Evolutionary conservation across 1,140 invertebrate species (phyloP).

Genomic region (Sarcophaga peregrina): DNA sequence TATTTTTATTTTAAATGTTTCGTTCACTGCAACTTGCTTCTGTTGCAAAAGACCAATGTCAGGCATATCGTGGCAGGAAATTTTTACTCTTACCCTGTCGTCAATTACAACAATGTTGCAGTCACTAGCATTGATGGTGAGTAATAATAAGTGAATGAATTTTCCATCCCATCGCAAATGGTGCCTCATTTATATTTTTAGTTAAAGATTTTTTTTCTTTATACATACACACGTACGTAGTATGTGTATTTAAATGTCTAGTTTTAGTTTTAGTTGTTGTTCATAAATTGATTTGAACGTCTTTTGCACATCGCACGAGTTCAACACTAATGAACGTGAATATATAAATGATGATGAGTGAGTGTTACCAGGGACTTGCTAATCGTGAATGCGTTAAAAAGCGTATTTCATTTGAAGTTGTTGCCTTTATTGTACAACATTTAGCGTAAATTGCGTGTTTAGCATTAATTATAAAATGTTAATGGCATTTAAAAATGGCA

Average conservation of each 20-base stretch:
- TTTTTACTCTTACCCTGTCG: neutral
- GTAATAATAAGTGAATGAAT: neutral
- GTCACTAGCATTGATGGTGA: neutral
- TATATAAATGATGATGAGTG: neutral
- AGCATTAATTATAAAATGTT: constrained; percentile 45
- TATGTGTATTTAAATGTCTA: no score
- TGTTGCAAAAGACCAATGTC: neutral
- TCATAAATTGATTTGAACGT: no score
- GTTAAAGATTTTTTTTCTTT: neutral
- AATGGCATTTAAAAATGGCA: constrained; percentile 43
- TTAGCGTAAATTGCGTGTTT: constrained; percentile 45
- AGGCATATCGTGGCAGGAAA: neutral
- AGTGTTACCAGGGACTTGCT: neutral
- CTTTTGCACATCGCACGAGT: neutral
- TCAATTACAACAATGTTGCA: neutral
- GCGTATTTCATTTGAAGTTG: neutral
- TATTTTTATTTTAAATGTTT: no score
- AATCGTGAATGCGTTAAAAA: constrained; percentile 9
- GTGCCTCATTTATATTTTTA: constrained; percentile 1
- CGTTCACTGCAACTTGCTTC: no score
- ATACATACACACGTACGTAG: no score
- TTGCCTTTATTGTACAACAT: neutral
- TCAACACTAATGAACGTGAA: neutral
- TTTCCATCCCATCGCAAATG: neutral
- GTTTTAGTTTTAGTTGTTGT: no score